Conservation (phyloP, 2,113 vertebrate species). For the Eleginops maclovinus region DNA sequence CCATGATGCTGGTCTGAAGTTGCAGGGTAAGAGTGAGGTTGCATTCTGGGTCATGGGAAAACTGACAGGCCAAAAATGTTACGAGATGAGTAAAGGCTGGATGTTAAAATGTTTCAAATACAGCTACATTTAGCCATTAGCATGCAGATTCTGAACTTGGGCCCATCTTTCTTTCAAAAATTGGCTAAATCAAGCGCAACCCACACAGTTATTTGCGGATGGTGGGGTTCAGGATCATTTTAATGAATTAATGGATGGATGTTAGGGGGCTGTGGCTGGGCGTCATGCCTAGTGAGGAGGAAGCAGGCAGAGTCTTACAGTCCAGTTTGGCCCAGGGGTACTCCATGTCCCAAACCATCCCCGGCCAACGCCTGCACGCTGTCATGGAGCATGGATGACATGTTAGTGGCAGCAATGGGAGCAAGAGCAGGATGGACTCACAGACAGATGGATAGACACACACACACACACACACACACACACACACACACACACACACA, state of each 20-base stretch:
- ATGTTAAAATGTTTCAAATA: constrained; percentile 9
- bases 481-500: constrained; percentile 2
- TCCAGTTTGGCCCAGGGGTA: constrained; percentile 80
- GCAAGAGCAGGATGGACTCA: constrained; percentile 60
- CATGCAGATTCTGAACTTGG: constrained; percentile 39
- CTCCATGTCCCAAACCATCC: constrained; percentile 80
- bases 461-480: background rate
- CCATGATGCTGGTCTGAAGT: constrained; percentile 21
- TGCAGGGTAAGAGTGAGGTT: constrained; percentile 5
- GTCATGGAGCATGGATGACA: constrained; percentile 82
- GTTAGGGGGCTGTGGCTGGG: constrained; percentile 54
- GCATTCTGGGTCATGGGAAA: constrained; percentile 46
- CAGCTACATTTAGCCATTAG: constrained; percentile 38
- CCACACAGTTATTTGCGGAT: constrained; percentile 16
- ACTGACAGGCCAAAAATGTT: constrained; percentile 9
- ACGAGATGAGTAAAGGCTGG: background rate
- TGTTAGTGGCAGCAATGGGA: constrained; percentile 82
- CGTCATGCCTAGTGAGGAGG: constrained; percentile 71
- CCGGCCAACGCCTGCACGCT: constrained; percentile 80
- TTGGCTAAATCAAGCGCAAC: constrained; percentile 36
- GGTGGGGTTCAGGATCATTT: constrained; percentile 35
- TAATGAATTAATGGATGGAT: constrained; percentile 34
- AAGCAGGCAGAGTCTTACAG: constrained; percentile 77
- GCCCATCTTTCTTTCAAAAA: constrained; percentile 15
- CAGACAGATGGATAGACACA: constrained; percentile 29